Percentiles rank a stretch among this genome's conserved stretches.
Evolutionary conservation across 2,113 vertebrate species (phyloP).

Genomic region (Pundamilia nyererei): DNA sequence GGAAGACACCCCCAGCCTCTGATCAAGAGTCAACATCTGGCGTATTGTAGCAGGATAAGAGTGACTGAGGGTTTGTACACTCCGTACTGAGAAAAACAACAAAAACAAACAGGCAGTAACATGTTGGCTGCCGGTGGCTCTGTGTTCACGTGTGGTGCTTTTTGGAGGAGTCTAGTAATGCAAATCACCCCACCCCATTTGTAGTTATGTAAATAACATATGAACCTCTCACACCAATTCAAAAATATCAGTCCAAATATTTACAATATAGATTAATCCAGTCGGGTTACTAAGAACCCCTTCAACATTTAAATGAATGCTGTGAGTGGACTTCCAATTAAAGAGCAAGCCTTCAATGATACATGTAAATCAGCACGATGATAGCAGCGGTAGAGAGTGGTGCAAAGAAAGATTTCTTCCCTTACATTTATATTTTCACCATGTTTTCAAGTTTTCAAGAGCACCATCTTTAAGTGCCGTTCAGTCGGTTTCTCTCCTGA

Average conservation of each 20-base stretch:
- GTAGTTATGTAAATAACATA: not conserved
- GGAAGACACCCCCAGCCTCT: slow-evolving; percentile 17
- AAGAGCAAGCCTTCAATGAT: not conserved
- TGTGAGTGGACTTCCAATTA: slow-evolving; percentile 7
- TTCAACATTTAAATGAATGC: slow-evolving; percentile 4
- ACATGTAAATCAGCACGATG: not conserved
- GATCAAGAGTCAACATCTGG: slow-evolving; percentile 21
- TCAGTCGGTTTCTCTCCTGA: slow-evolving; percentile 15
- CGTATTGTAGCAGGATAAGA: not conserved
- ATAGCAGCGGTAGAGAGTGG: slow-evolving; percentile 58
- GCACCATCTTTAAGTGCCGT: slow-evolving; percentile 31
- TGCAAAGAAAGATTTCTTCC: slow-evolving; percentile 37
- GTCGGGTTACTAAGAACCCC: not conserved
- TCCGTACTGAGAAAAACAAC: not conserved
- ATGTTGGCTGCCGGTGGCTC: slow-evolving; percentile 34
- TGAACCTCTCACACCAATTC: slow-evolving; percentile 9
- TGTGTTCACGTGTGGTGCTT: slow-evolving; percentile 34
- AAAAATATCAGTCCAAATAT: slow-evolving; percentile 43
- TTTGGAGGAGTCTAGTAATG: not conserved
- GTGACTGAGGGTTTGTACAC: not conserved
- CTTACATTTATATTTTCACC: slow-evolving; percentile 21
- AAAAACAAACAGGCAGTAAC: not conserved
- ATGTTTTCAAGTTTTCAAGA: slow-evolving; percentile 44
- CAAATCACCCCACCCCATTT: not conserved
- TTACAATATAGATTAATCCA: slow-evolving; percentile 24